Percentiles rank a stretch among this genome's conserved stretches.
These are phyloP conservation scores for Synanthedon formicaeformis DNA, from an alignment of 2,888 invertebrate species.

Conservation along the genomic window DNA sequence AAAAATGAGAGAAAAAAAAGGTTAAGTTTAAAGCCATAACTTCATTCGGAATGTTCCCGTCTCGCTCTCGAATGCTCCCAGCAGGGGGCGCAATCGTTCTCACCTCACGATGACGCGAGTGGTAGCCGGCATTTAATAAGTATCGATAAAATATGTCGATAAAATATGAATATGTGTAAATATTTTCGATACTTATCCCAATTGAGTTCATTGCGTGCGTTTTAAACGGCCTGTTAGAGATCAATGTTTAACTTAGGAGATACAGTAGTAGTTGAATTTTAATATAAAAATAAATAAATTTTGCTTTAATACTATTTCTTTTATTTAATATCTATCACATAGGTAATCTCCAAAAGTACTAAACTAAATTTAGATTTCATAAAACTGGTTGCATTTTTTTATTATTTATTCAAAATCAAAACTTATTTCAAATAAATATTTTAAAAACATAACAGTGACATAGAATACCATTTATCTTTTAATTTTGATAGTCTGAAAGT, in stretches of 20 bases:
- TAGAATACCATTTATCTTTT: no score
- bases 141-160: conserved; percentile 68
- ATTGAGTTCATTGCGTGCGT: conserved; percentile 15
- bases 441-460: no score
- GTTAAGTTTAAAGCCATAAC: conserved; percentile 54
- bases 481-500: no score
- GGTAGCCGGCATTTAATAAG: conserved; percentile 69
- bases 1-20: conserved; percentile 45
- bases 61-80: conserved; percentile 54
- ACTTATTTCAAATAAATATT: no score
- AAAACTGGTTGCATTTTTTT: no score
- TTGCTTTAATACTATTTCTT: no score
- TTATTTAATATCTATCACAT: no score
- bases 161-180: conserved; percentile 68
- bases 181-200: conserved; percentile 54
- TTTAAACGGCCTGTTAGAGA: neutral
- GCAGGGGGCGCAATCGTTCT: conserved; percentile 69
- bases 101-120: conserved; percentile 65
- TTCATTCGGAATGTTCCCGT: conserved; percentile 62
- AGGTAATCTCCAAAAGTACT: no score
- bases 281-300: no score
- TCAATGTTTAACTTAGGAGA: neutral
- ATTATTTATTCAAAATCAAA: no score
- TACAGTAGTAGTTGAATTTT: no score
- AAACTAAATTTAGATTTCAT: no score